phyloP scores from a whole-genome alignment of 2,888 invertebrate genomes.

The Drosophila niveifrons region DNA sequence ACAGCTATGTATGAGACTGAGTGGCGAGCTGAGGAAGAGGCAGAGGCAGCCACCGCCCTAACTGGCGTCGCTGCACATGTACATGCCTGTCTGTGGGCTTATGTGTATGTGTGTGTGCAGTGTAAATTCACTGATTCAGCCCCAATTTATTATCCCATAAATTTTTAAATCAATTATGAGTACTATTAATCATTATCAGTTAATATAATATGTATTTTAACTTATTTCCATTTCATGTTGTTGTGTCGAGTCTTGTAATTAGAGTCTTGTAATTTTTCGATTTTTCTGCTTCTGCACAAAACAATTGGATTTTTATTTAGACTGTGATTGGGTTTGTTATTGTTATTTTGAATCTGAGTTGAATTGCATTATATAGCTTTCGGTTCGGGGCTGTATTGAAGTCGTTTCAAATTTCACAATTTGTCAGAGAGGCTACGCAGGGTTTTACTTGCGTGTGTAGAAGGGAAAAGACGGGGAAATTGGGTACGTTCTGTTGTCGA shows the following conservation, averaged over 20 bases:
- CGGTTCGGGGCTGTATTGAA: constrained; percentile 59
- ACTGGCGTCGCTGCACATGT: constrained; percentile 70
- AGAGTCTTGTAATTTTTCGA: constrained; percentile 10
- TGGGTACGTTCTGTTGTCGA: constrained; percentile 50
- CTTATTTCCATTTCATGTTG: not conserved
- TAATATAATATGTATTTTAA: constrained; percentile 5
- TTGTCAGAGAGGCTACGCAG: constrained; percentile 1
- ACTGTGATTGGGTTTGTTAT: constrained; percentile 20
- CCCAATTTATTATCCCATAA: constrained; percentile 30
- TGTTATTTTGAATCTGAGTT: constrained; percentile 11
- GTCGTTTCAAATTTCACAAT: constrained; percentile 65
- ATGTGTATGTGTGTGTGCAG: constrained; percentile 20
- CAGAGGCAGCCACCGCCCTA: constrained; percentile 76
- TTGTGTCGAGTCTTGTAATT: not conserved
- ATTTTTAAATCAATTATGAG: constrained; percentile 16
- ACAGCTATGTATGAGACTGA: not conserved
- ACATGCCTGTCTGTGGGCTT: constrained; percentile 47
- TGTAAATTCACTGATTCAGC: constrained; percentile 32
- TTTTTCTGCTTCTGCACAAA: constrained; percentile 1
- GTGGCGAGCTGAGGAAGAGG: constrained; percentile 39
- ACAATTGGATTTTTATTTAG: constrained; percentile 23
- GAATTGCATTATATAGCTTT: constrained; percentile 29
- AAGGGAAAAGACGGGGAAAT: constrained; percentile 11
- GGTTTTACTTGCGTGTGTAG: not conserved
- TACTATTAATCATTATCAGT: not conserved